A percentile compares a stretch with the other conserved stretches of the same genome.
Conservation (phyloP, 2,113 vertebrate genomes). For the cat (Felis catus) region F.catus_Fca126_mat1.0 CM031413.1:138119001-138119500, state of each 20-base stretch:
- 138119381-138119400: slow-evolving; percentile 19
- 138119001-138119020: not conserved
- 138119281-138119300: slow-evolving; percentile 23
- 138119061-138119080: not conserved
- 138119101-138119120: slow-evolving; percentile 34
- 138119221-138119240: slow-evolving; percentile 64
- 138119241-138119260: slow-evolving; percentile 63
- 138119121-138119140: slow-evolving; percentile 45
- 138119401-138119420: slow-evolving; percentile 48
- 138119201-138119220: slow-evolving; percentile 69
- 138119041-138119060: not conserved
- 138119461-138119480: not conserved
- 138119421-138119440: not conserved
- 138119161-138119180: slow-evolving; percentile 56
- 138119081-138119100: not conserved
- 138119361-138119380: slow-evolving; percentile 29
- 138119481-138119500: not conserved
- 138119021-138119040: not conserved
- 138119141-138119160: slow-evolving; percentile 61
- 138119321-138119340: slow-evolving; percentile 19
- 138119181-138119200: slow-evolving; percentile 68
- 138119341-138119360: not conserved
- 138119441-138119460: slow-evolving; percentile 10
- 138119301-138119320: not conserved
- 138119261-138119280: slow-evolving; percentile 68